Conservation (phyloP, 2,888 invertebrate genomes). For the Ectemnius lituratus region DNA sequence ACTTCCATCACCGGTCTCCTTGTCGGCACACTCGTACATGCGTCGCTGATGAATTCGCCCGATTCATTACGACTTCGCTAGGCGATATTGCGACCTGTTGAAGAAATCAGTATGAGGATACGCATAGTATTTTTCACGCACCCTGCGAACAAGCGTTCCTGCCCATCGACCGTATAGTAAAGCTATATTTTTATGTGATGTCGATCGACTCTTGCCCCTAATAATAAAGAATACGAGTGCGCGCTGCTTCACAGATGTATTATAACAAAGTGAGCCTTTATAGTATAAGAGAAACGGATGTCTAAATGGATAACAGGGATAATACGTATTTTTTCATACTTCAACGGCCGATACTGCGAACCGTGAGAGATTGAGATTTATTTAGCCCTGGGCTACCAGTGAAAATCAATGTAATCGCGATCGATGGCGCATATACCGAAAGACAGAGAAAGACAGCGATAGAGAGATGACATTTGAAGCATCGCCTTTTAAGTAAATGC, state of each 20-base stretch:
- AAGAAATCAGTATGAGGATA: too few species aligned
- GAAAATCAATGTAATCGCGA: not conserved
- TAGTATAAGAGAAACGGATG: too few species aligned
- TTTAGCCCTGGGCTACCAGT: too few species aligned
- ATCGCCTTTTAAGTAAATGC: not conserved
- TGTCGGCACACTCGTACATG: too few species aligned
- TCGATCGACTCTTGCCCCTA: conserved; percentile 22
- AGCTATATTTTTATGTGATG: conserved; percentile 26
- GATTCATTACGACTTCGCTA: too few species aligned
- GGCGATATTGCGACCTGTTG: too few species aligned
- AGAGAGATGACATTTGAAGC: not conserved
- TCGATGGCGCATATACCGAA: not conserved
- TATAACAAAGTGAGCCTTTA: too few species aligned
- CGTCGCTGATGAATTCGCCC: too few species aligned
- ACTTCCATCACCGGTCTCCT: too few species aligned
- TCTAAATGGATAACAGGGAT: too few species aligned
- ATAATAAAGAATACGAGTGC: not conserved
- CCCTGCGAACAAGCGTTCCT: conserved; percentile 40
- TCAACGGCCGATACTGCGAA: not conserved
- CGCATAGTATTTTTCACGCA: too few species aligned
- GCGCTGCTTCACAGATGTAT: not conserved
- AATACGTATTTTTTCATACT: conserved; percentile 5
- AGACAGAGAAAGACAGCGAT: not conserved
- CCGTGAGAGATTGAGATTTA: too few species aligned
- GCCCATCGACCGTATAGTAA: conserved; percentile 26